Evolutionary conservation across 30 jellyfish, hydroid and myxozoan species (phyloP).

Genomic region (Catostylus mosaicus): DNA sequence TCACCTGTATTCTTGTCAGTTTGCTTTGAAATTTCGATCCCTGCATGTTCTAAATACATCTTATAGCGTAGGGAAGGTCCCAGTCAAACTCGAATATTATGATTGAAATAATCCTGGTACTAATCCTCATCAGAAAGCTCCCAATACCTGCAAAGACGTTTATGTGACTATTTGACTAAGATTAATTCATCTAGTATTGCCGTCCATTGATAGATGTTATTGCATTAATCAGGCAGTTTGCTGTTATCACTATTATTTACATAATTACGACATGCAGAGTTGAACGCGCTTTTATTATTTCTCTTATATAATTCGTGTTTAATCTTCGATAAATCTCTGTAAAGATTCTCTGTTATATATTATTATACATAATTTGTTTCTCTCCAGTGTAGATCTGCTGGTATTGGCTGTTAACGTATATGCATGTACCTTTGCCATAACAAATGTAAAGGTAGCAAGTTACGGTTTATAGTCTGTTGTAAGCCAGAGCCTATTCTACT

Average conservation of each 20-base stretch:
- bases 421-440: too few relatives aligned
- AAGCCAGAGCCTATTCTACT: too few relatives aligned
- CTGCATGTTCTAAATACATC: too few relatives aligned
- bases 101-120: not conserved
- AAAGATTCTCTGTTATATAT: constrained; percentile 16
- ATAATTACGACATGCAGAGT: not conserved
- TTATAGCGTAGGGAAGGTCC: too few relatives aligned
- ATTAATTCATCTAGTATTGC: too few relatives aligned
- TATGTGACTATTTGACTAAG: not conserved
- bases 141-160: not conserved
- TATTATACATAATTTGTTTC: not conserved
- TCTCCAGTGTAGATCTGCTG: too few relatives aligned
- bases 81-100: not conserved
- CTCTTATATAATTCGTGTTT: not conserved
- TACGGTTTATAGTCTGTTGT: too few relatives aligned
- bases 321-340: not conserved
- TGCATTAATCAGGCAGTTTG: not conserved
- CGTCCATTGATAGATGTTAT: not conserved
- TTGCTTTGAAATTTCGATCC: too few relatives aligned
- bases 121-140: not conserved
- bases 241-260: not conserved
- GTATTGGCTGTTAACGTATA: too few relatives aligned
- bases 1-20: too few relatives aligned
- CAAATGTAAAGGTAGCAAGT: too few relatives aligned
- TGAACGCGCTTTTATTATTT: not conserved